phyloP scores from a whole-genome alignment of 2,888 invertebrate species.

The Platycheirus albimanus region DNA sequence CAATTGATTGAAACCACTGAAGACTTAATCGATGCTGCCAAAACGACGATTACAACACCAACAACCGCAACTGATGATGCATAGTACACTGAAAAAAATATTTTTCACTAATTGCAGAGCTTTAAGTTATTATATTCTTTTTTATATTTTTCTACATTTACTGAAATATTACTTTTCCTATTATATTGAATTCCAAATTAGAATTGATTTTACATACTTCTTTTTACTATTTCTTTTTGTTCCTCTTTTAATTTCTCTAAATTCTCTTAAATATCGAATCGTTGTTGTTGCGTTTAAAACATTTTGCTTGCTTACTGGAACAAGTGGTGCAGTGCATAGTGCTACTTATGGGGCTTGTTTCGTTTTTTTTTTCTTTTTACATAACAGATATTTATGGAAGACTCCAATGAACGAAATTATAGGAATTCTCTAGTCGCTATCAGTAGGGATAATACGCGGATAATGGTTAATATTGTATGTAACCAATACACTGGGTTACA shows the following conservation, averaged over 20 bases:
- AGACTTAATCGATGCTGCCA: constrained; percentile 13
- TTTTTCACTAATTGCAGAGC: background rate
- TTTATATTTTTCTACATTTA: background rate
- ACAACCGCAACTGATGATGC: background rate
- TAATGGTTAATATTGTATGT: background rate
- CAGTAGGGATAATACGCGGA: background rate
- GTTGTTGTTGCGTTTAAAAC: background rate
- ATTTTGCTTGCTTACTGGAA: too few species aligned
- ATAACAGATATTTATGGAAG: background rate
- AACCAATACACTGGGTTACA: too few species aligned
- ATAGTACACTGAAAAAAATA: background rate
- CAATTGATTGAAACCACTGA: constrained; percentile 16
- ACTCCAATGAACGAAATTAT: background rate
- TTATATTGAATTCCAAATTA: background rate
- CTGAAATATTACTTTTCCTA: background rate
- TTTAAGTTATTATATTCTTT: background rate
- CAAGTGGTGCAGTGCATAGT: too few species aligned
- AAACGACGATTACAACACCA: constrained; percentile 13
- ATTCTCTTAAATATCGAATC: background rate
- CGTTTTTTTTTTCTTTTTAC: too few species aligned
- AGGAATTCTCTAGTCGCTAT: background rate
- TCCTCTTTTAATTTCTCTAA: background rate
- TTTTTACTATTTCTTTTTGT: background rate
- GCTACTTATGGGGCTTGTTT: background rate
- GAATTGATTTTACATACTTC: background rate